Percentiles rank a stretch among this genome's conserved stretches.
These are phyloP conservation scores for Cotesia glomerata DNA, from an alignment of 1,140 invertebrate species.

Conservation along the genomic window DNA sequence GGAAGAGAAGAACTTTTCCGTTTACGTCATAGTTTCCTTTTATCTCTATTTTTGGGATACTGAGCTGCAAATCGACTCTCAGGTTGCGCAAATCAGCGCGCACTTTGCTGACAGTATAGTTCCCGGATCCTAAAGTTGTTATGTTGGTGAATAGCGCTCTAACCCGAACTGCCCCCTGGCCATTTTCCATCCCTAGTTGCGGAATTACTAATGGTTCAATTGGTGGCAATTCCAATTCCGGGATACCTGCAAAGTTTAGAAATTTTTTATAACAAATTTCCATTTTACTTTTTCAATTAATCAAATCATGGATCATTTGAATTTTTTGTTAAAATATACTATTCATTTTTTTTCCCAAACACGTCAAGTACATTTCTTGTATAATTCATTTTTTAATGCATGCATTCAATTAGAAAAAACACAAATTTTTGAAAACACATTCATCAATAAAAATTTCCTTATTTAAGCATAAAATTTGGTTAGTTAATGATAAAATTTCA, in stretches of 20 bases:
- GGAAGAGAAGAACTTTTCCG: constrained; percentile 77
- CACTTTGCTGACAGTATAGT: constrained; percentile 69
- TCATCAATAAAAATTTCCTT: no score
- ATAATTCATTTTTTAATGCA: no score
- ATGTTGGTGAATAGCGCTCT: constrained; percentile 75
- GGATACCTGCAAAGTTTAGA: constrained; percentile 63
- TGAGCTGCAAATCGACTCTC: constrained; percentile 72
- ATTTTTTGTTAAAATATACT: no score
- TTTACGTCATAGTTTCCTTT: constrained; percentile 76
- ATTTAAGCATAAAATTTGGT: no score
- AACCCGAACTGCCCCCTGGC: constrained; percentile 74
- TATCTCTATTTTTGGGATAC: constrained; percentile 74
- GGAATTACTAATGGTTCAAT: constrained; percentile 76
- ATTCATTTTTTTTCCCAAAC: no score
- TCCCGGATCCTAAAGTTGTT: constrained; percentile 73
- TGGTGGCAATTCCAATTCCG: constrained; percentile 72
- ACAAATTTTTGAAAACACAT: no score
- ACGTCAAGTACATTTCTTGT: no score
- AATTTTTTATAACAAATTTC: no score
- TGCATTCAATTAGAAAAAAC: no score
- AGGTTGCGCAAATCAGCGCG: constrained; percentile 70
- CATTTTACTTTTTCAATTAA: no score
- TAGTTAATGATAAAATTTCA: no score
- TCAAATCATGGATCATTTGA: no score
- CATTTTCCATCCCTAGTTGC: constrained; percentile 76